Conservation (phyloP, 2,113 vertebrate genomes). For the Garra rufa region DNA sequence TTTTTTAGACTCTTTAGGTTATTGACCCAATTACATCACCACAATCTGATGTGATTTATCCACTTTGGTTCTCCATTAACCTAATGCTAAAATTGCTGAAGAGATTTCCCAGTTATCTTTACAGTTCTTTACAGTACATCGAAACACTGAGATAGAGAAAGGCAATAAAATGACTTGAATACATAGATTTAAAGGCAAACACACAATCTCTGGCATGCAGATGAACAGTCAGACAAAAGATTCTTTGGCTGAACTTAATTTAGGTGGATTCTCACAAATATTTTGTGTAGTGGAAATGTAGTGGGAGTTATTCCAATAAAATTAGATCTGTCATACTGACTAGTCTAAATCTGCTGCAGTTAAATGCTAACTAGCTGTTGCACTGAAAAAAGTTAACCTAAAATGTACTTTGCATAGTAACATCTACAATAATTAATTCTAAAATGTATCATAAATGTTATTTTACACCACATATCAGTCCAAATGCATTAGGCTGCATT, state of each 20-base stretch:
- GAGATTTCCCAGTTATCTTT: conserved; percentile 54
- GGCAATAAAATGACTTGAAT: conserved; percentile 50
- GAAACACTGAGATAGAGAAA: conserved; percentile 47
- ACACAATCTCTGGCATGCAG: not conserved
- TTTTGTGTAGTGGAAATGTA: not conserved
- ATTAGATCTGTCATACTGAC: not conserved
- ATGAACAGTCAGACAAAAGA: not conserved
- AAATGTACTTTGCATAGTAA: not conserved
- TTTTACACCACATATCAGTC: not conserved
- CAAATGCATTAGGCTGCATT: not conserved
- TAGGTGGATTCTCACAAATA: not conserved
- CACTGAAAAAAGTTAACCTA: not conserved
- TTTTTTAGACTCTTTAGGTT: not conserved
- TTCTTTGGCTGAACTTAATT: not conserved
- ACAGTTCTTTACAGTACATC: conserved; percentile 46
- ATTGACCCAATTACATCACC: not conserved
- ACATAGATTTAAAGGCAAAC: conserved; percentile 39
- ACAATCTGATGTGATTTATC: conserved; percentile 41
- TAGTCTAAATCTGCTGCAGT: not conserved
- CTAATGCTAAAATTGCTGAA: conserved; percentile 43
- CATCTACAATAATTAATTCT: not conserved
- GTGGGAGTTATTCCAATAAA: not conserved
- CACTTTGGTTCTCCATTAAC: conserved; percentile 52
- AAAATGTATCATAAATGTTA: not conserved
- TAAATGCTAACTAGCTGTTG: not conserved